Evolutionary conservation across 2,113 vertebrate genomes (phyloP).

Genomic region (Bagarius yarrelli): DNA sequence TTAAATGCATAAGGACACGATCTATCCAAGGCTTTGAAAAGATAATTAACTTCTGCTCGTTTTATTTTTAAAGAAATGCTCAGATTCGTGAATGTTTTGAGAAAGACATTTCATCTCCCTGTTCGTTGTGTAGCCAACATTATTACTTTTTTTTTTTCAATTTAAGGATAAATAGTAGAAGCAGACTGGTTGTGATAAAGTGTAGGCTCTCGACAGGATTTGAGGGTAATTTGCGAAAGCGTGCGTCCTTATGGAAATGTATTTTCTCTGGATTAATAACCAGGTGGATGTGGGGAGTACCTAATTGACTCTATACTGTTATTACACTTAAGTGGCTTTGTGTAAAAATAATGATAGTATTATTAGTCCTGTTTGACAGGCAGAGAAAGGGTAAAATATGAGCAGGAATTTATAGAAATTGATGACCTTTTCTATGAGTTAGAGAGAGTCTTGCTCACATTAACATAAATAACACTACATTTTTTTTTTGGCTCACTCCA

Average conservation of each 20-base stretch:
- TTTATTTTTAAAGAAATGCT: constrained; percentile 8
- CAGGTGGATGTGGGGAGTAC: neutral
- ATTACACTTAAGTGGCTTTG: neutral
- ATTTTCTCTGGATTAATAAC: neutral
- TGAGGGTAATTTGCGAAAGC: neutral
- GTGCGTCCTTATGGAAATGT: neutral
- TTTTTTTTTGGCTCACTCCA: too few relatives aligned
- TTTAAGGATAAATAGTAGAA: neutral
- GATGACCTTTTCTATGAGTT: too few relatives aligned
- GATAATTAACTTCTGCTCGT: constrained; percentile 45
- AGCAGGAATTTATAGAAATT: too few relatives aligned
- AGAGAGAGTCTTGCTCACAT: too few relatives aligned
- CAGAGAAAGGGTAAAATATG: too few relatives aligned
- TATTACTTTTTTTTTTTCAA: neutral
- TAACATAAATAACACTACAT: too few relatives aligned
- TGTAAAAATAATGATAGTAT: neutral
- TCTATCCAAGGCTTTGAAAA: constrained; percentile 27
- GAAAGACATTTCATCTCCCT: constrained; percentile 20
- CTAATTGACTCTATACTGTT: neutral
- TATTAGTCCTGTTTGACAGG: too few relatives aligned
- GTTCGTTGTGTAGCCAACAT: neutral
- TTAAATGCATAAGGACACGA: constrained; percentile 38
- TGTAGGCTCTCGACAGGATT: neutral
- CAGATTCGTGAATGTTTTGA: constrained; percentile 12
- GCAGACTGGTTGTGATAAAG: neutral